Conservation (phyloP, 2,113 vertebrate species). For the Myotis davidii region DNA sequence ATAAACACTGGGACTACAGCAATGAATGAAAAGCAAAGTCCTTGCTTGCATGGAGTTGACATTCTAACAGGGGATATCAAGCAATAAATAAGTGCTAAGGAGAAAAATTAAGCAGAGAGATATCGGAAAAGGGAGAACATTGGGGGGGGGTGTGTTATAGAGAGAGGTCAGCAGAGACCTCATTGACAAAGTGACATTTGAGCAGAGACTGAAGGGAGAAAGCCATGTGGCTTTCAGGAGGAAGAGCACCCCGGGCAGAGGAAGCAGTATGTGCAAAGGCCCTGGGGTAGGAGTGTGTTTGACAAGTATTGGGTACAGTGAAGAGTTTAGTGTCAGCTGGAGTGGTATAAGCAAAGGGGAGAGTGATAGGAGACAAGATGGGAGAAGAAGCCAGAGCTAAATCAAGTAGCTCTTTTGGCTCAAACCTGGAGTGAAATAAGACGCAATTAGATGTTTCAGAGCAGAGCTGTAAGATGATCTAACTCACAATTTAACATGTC, state of each 20-base stretch:
- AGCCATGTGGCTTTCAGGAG: background rate
- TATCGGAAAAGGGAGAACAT: background rate
- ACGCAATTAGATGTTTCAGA: background rate
- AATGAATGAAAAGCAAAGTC: background rate
- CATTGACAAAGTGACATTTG: background rate
- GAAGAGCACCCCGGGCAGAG: background rate
- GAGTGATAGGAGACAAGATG: background rate
- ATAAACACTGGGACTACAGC: background rate
- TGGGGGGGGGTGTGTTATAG: background rate
- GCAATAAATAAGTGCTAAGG: background rate
- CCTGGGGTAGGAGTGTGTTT: background rate
- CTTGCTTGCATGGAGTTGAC: background rate
- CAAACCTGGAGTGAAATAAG: background rate
- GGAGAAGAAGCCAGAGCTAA: background rate
- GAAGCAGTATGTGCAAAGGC: background rate
- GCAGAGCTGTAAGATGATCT: background rate
- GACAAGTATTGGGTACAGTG: background rate
- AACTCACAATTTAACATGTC: background rate
- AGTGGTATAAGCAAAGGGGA: background rate
- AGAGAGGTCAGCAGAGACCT: background rate
- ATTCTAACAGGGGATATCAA: background rate
- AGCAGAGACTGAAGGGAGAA: background rate
- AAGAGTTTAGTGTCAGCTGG: background rate
- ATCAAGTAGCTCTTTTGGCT: background rate
- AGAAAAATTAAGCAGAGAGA: background rate